Evolutionary conservation across 2,888 invertebrate species (phyloP).

Genomic region (Xylocampa areola): DNA sequence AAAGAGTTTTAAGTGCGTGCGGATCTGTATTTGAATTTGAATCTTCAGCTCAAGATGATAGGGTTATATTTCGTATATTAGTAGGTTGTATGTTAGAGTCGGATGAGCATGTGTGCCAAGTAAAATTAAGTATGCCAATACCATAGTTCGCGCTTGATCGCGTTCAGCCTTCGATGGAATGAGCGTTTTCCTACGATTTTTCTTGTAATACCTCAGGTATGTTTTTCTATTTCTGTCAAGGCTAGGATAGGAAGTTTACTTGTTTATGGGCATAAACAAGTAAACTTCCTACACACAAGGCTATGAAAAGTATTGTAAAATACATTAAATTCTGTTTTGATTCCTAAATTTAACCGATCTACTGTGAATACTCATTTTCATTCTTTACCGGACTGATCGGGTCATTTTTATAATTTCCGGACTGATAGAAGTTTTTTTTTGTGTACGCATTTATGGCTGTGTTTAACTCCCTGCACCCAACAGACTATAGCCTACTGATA

Average conservation of each 20-base stretch:
- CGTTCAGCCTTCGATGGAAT: slow-evolving; percentile 83
- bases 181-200: slow-evolving; percentile 87
- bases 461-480: no score
- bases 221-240: slow-evolving; percentile 83
- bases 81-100: slow-evolving; percentile 67
- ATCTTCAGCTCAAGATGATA: slow-evolving; percentile 25
- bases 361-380: no score
- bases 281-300: no score
- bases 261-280: slow-evolving; percentile 8
- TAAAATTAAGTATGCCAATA: slow-evolving; percentile 89
- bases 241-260: slow-evolving; percentile 53
- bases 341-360: no score
- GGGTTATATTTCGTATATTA: slow-evolving; percentile 36
- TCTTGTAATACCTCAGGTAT: slow-evolving; percentile 74
- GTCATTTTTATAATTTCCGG: no score
- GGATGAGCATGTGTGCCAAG: slow-evolving; percentile 85
- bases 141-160: slow-evolving; percentile 84
- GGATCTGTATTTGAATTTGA: slow-evolving; percentile 19
- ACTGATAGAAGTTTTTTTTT: no score
- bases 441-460: no score
- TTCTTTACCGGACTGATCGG: no score
- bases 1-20: slow-evolving; percentile 23
- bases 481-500: no score
- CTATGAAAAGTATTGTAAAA: background rate
- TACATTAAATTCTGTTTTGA: no score